Base-by-base conservation (phyloP, 2,113 vertebrate genomes). In the Prionailurus bengalensis region DNA sequence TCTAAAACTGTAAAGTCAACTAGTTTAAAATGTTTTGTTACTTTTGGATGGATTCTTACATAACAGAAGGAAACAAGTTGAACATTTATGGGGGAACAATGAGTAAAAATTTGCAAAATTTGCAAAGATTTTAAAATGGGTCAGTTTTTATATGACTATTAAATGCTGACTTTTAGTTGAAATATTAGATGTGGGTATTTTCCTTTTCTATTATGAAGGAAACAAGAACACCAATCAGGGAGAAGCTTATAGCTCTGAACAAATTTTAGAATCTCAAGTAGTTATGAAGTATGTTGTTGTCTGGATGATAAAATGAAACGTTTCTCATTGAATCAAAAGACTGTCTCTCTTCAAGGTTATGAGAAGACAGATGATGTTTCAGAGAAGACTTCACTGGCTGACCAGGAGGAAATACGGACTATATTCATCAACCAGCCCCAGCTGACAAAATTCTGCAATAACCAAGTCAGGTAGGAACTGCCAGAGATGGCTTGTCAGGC, bases 341-440 rank as follows among this genome's bases (percentile, higher is more conserved):
- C 4, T 91, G 0, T 86, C 68, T 68, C 97, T 98, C 95, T 98
- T 98, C 94, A 98, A 99, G 99, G 99, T 65, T 99, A 99, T 98
- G 99, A 99, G 98, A 99, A 99, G 98, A 99, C 99, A 1, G 99
- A 99, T 96, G 99, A 99, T 96, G 98, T 99, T 11, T 99, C 99
- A 51, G 99, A 99, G 97, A 99, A 99, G 98, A 99, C 99, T 7
- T 99, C 99, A 0, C 97, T 99, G 94, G 99, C 99, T 98, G 99
- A 99, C 98, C 99, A 99, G 98, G 99, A 99, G 91, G 99, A 99
- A 98, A 98, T 99, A 61, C 99, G 99, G 98, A 98, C 99, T 92
- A 99, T 99, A 98, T 99, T 99, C 98, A 99, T 99, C 98, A 99
- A 99, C 98, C 99, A 99, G 96, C 99, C 99, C 6, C 99, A 99